Conservation (phyloP, 1,140 invertebrate species). For the Trissolcus basalis region DNA sequence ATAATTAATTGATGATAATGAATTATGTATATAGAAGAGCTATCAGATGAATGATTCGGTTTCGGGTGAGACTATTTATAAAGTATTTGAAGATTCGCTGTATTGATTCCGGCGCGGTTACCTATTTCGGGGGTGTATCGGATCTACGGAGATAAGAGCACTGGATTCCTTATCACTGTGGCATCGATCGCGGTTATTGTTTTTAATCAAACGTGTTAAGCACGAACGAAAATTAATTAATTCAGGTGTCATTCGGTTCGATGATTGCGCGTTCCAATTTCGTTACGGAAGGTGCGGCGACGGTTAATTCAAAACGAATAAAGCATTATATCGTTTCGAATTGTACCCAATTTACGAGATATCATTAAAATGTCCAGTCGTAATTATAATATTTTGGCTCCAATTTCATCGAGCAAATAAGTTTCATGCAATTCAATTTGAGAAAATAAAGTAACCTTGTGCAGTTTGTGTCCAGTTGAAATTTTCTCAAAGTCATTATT, state of each 20-base stretch:
- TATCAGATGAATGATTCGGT: constrained; percentile 11
- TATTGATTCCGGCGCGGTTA: too few relatives aligned
- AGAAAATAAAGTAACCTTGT: too few relatives aligned
- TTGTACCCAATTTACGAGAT: not conserved
- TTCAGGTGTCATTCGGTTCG: constrained; percentile 14
- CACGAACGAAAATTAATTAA: constrained; percentile 31
- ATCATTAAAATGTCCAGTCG: not conserved
- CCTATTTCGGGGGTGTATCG: constrained; percentile 3
- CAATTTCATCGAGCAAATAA: too few relatives aligned
- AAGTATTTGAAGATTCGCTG: not conserved
- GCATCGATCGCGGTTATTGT: constrained; percentile 16
- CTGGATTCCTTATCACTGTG: not conserved
- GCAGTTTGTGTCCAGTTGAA: too few relatives aligned
- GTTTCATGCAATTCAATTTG: too few relatives aligned
- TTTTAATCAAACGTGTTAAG: constrained; percentile 29
- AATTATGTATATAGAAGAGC: constrained; percentile 16
- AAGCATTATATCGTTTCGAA: constrained; percentile 24
- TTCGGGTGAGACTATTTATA: constrained; percentile 24
- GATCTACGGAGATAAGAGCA: constrained; percentile 16
- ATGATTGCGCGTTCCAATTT: constrained; percentile 5
- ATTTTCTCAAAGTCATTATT: too few relatives aligned
- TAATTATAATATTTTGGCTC: constrained; percentile 13
- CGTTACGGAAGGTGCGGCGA: not conserved
- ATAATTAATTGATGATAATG: constrained; percentile 14
- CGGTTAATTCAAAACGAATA: not conserved